These are phyloP conservation scores for Temnothorax rugatulus DNA, from an alignment of 2,888 invertebrate species.

Conservation along the genomic window DNA sequence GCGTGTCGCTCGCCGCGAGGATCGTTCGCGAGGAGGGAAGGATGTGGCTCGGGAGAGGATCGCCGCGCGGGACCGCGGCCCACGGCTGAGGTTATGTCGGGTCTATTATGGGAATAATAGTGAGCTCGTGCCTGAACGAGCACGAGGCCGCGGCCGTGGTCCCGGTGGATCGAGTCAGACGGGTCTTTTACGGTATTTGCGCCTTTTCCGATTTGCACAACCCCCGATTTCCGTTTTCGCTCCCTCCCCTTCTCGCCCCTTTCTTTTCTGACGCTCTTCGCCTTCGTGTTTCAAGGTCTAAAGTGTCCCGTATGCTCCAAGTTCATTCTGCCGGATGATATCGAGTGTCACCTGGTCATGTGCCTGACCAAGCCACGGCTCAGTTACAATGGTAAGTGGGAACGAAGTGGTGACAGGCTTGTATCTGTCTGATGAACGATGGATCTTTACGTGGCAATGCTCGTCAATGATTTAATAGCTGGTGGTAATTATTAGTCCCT, in stretches of 20 bases:
- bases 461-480: neutral
- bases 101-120: constrained; percentile 85
- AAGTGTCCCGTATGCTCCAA: constrained; percentile 99
- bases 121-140: constrained; percentile 85
- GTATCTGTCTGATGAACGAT: neutral
- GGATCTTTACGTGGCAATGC: neutral
- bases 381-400: constrained; percentile 97
- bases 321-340: constrained; percentile 98
- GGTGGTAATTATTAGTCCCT: neutral
- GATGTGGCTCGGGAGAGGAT: constrained; percentile 33
- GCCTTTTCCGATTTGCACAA: neutral
- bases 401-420: neutral
- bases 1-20: neutral
- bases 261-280: constrained; percentile 45
- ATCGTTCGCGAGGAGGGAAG: neutral
- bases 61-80: constrained; percentile 73
- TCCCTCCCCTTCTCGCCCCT: neutral
- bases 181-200: constrained; percentile 83
- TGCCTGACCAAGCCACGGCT: constrained; percentile 99
- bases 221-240: neutral
- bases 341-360: constrained; percentile 99
- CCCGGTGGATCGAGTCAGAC: constrained; percentile 82
- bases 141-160: constrained; percentile 83
- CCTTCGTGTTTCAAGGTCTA: constrained; percentile 92
- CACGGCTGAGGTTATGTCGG: constrained; percentile 75